phyloP scores from a whole-genome alignment of 2,888 invertebrate species.

The Zhengitettix transpicula region DNA sequence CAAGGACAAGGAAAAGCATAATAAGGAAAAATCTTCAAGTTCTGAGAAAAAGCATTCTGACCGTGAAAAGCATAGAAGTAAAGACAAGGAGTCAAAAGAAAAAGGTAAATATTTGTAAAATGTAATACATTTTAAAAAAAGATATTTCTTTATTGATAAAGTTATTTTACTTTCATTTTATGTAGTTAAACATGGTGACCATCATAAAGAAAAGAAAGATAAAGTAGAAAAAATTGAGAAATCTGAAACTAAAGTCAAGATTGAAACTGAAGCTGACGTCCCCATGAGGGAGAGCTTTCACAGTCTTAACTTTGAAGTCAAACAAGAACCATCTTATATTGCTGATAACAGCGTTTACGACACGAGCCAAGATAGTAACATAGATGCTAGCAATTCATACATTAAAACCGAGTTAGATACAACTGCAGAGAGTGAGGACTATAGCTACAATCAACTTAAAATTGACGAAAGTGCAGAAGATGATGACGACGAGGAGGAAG shows the following conservation, averaged over 20 bases:
- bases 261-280: not conserved
- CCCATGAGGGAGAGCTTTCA: not conserved
- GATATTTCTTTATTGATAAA: too few species aligned
- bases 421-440: not conserved
- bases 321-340: not conserved
- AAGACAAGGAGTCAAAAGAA: conserved; percentile 8
- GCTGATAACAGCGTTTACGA: not conserved
- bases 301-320: not conserved
- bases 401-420: conserved; percentile 7
- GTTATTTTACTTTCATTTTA: not conserved
- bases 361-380: conserved; percentile 2
- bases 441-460: not conserved
- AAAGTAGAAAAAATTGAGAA: conserved; percentile 5
- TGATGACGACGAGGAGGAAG: conserved; percentile 13
- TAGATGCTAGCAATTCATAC: conserved; percentile 6
- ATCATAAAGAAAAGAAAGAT: conserved; percentile 18
- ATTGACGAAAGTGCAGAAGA: conserved; percentile 12
- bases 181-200: conserved; percentile 5
- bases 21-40: conserved; percentile 25
- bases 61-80: conserved; percentile 3
- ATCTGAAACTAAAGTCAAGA: not conserved
- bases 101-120: conserved; percentile 1
- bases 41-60: conserved; percentile 8
- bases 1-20: conserved; percentile 28
- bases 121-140: too few species aligned